Base-by-base conservation (phyloP, 2,888 invertebrate genomes). In the Eudemis profundana region DNA sequence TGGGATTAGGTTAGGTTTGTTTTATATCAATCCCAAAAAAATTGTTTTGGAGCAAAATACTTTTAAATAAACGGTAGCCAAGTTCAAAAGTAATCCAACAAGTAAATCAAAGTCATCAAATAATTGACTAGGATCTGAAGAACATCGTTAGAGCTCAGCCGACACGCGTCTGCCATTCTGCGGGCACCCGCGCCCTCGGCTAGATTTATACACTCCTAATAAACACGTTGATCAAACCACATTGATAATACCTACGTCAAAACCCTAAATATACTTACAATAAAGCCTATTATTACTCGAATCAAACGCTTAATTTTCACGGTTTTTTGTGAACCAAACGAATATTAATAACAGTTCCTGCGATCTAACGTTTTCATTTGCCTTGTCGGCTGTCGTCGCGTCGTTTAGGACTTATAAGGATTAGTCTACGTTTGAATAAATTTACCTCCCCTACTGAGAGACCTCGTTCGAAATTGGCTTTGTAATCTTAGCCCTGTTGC, bases 281-380 rank as follows among this genome's bases (percentile, higher is more conserved):
- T 7, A 56, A 29, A 42, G 29, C n/a, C 15, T 44, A 56, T n/a
- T 27, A 29, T 56, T 7, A 29, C 19, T 44, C 19, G n/a, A 19
- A 3, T 56, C 4, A 29, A 56, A n/a, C 8, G 42, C 42, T 42
- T 27, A 3, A 17, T 27, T 56, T 14, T n/a, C 19, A 44, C 44
- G 29, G 56, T 27, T 27, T n/a, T 44, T 42, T 17, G 56, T 44
- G 36, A 46, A 36, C 79, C 82, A 86, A 87, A 87, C 84, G 87
- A 89, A 89, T 88, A 90, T 90, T 89, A 88, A 89, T 89, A 88
- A 84, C 85, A 77, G 79, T 82, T 85, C 82, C 81, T 78, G 75
- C 78, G 74, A 76, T 76, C 81, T 76, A 84, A 83, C 82, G 82
- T 79, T 81, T 81, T 83, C 82, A 81, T 83, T 84, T 83, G 78